A percentile compares a stretch with the other conserved stretches of the same genome.
These are phyloP conservation scores for Cotesia chilonis DNA, from an alignment of 1,140 invertebrate species.

Conservation along the genomic window DNA sequence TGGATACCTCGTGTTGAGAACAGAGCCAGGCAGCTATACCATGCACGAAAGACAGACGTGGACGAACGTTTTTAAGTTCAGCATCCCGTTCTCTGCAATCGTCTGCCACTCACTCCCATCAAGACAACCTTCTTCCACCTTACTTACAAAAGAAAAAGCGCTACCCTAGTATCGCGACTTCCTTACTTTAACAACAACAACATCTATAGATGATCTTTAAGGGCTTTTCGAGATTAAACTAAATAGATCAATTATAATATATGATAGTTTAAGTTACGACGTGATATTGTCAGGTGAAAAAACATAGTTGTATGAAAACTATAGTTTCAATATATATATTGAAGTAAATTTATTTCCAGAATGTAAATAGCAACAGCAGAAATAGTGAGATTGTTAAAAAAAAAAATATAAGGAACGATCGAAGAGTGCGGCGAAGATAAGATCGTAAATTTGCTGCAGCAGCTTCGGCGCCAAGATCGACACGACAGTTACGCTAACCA, in stretches of 20 bases:
- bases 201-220: not conserved
- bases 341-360: too few relatives aligned
- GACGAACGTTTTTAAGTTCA: constrained; percentile 44
- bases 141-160: constrained; percentile 4
- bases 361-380: not conserved
- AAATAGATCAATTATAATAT: too few relatives aligned
- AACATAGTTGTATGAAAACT: too few relatives aligned
- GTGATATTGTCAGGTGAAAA: too few relatives aligned
- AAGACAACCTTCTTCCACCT: constrained; percentile 12
- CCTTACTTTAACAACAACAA: constrained; percentile 36
- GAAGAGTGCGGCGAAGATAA: not conserved
- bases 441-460: constrained; percentile 18
- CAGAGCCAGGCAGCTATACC: constrained; percentile 33
- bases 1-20: constrained; percentile 29
- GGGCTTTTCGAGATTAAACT: too few relatives aligned
- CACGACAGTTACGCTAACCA: constrained; percentile 21
- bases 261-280: too few relatives aligned
- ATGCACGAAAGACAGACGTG: constrained; percentile 48
- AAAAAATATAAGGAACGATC: not conserved
- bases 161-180: not conserved
- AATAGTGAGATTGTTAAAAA: not conserved
- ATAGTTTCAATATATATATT: too few relatives aligned
- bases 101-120: constrained; percentile 45
- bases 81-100: constrained; percentile 37
- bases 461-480: constrained; percentile 21